These are phyloP conservation scores for Octodon degus DNA, from an alignment of 2,113 vertebrate genomes.

Conservation along the genomic window DNA sequence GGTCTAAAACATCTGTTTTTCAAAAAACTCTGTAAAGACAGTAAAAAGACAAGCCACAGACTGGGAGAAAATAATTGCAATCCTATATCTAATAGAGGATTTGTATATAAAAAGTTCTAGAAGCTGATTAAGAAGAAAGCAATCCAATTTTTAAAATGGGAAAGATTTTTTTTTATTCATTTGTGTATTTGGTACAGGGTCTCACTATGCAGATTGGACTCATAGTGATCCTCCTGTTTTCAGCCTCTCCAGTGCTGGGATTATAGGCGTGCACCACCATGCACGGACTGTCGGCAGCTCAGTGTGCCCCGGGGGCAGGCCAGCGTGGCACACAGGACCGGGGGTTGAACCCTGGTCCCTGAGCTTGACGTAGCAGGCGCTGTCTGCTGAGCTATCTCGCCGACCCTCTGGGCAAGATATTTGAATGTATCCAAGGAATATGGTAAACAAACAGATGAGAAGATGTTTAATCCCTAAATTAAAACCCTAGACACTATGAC, in stretches of 20 bases:
- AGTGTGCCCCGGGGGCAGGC: too few species aligned
- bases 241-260: too few species aligned
- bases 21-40: neutral
- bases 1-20: slow-evolving; percentile 28
- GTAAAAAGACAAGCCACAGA: slow-evolving; percentile 19
- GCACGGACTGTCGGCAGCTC: too few species aligned
- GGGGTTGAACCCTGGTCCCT: too few species aligned
- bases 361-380: too few species aligned
- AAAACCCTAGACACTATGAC: neutral
- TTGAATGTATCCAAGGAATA: slow-evolving; percentile 2
- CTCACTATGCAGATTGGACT: too few species aligned
- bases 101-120: neutral
- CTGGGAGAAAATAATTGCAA: slow-evolving; percentile 30
- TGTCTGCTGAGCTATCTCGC: too few species aligned
- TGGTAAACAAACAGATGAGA: neutral
- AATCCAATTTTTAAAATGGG: neutral
- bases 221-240: too few species aligned
- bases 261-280: too few species aligned
- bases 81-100: neutral
- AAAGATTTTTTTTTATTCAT: too few species aligned
- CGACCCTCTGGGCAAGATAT: neutral
- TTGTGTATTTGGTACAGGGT: too few species aligned
- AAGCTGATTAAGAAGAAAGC: slow-evolving; percentile 24
- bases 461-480: neutral
- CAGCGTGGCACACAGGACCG: too few species aligned